Evolutionary conservation across 2,113 vertebrate genomes (phyloP).

Genomic region (Anhinga anhinga): DNA sequence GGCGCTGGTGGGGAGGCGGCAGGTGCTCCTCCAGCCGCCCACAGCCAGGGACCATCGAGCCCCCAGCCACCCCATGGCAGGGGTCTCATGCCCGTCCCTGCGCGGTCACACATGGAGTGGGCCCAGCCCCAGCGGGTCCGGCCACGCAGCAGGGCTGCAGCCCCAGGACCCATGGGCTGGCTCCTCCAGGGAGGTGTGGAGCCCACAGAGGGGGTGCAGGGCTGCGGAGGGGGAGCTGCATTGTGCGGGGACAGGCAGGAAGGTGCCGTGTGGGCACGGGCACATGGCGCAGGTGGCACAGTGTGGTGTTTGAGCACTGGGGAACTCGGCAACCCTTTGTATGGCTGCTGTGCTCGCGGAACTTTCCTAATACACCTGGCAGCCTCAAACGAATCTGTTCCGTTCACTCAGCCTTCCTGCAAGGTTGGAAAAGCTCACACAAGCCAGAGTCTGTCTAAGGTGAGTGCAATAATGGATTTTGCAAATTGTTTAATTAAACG

Average conservation of each 20-base stretch:
- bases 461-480: neutral
- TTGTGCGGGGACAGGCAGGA: neutral
- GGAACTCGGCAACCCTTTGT: no score
- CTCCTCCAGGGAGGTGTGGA: neutral
- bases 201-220: neutral
- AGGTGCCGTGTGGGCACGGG: neutral
- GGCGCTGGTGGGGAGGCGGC: neutral
- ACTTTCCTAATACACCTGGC: neutral
- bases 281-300: neutral
- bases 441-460: neutral
- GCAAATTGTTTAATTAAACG: neutral
- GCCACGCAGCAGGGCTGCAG: no score
- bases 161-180: no score
- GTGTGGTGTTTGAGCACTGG: neutral
- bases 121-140: no score
- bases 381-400: neutral
- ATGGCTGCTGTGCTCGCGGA: neutral
- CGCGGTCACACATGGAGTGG: no score
- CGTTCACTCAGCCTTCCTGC: neutral
- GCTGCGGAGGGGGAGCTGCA: neutral
- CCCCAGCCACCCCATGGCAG: neutral
- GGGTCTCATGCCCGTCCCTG: no score
- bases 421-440: neutral
- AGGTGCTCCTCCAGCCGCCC: neutral
- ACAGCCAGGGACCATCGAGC: neutral